Evolutionary conservation across 1,140 invertebrate genomes (phyloP), one percentile per base, ranked within the genome.

Genomic region (Homarus americanus): DNA sequence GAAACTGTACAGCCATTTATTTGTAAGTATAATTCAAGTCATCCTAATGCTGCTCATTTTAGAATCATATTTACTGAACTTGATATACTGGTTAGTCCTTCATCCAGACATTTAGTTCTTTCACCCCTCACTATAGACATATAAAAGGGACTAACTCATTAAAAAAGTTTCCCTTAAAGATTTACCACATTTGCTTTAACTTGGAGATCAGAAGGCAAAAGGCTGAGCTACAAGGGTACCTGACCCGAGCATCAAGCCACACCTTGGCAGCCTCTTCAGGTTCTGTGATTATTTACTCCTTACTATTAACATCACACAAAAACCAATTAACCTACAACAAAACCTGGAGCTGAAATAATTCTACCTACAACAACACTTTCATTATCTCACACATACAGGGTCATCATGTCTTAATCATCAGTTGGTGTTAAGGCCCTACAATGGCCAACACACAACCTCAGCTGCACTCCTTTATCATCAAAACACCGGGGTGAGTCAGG

Each of bases 161-260:
- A n/a, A n/a, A n/a, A n/a, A n/a, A n/a, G n/a, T n/a, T n/a, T n/a
- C n/a, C n/a, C n/a, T n/a, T n/a, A n/a, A n/a, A n/a, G n/a, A n/a
- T n/a, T n/a, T n/a, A n/a, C n/a, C n/a, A 58, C 53, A 58, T 58
- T 58, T 58, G 20, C 0, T 58, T 4, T 58, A 20, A 58, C 53
- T 24, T 58, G 53, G 53, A 58, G 53, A 58, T 58, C 53, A 58
- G 53, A 58, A 58, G 53, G 53, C 53, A 58, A 58, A 58, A 58
- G 53, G 53, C 24, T 58, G 53, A 58, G 53, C 53, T 24, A 24
- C 53, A 58, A 58, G 53, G 53, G 15, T 58, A 49, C 53, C 17
- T 20, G 20, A 58, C 53, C 53, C 20, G 53, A 58, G 53, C 53
- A 58, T 58, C 53, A 58, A 58, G 24, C 53, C 53, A 58, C 53